A percentile compares a stretch with the other conserved stretches of the same genome.
phyloP scores from a whole-genome alignment of 2,888 invertebrate genomes.

The Sericinus montela region DNA sequence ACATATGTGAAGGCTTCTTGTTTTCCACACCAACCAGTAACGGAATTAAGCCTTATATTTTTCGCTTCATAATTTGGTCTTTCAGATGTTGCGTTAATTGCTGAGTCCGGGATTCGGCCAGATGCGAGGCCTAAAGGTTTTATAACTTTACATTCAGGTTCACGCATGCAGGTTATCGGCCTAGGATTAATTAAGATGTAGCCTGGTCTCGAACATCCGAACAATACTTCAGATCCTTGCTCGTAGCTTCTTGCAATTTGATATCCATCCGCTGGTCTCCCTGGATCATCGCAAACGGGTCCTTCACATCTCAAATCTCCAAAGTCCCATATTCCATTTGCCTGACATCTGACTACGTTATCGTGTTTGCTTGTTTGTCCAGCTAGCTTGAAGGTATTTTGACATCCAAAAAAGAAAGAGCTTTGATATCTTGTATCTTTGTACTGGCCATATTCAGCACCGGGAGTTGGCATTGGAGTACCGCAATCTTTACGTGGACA shows the following conservation, averaged over 20 bases:
- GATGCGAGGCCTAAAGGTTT: constrained; percentile 94
- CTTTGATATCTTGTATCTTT: constrained; percentile 94
- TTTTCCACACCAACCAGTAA: constrained; percentile 98
- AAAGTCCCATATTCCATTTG: constrained; percentile 97
- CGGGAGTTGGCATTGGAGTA: constrained; percentile 93
- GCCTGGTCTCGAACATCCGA: constrained; percentile 94
- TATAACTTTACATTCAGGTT: constrained; percentile 96
- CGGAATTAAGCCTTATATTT: constrained; percentile 93
- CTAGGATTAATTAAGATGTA: constrained; percentile 95
- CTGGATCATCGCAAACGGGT: constrained; percentile 97
- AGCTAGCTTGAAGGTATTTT: constrained; percentile 95
- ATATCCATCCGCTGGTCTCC: constrained; percentile 94
- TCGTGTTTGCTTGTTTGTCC: constrained; percentile 95
- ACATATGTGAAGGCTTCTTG: constrained; percentile 98
- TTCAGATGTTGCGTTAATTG: constrained; percentile 97
- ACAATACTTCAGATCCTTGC: constrained; percentile 93
- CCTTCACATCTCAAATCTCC: constrained; percentile 97
- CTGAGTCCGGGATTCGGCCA: constrained; percentile 95
- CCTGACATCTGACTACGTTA: constrained; percentile 94
- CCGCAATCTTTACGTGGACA: constrained; percentile 96
- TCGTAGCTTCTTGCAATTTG: constrained; percentile 92
- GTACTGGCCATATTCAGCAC: constrained; percentile 94
- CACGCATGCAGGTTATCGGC: constrained; percentile 93
- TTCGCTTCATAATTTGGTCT: constrained; percentile 94
- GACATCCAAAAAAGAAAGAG: constrained; percentile 97